A percentile compares a stretch with the other conserved stretches of the same genome.
Evolutionary conservation across 2,797 vertebrate species (phyloP).

Genomic region (Eidolon dupreanum): DNA sequence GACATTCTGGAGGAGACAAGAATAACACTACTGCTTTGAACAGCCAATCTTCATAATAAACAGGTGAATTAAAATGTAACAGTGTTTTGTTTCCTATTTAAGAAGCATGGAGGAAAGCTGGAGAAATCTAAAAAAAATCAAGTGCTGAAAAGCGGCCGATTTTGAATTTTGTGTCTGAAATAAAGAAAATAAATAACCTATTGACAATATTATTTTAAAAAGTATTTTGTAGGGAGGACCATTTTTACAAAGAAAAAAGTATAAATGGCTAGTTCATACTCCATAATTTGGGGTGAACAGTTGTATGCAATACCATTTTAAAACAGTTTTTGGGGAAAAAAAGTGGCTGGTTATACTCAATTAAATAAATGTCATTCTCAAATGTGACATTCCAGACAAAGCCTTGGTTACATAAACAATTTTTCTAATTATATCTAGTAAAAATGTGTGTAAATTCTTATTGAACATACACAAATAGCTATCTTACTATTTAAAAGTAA

Average conservation of each 20-base stretch:
- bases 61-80: slow-evolving; percentile 47
- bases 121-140: slow-evolving; percentile 51
- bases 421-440: neutral
- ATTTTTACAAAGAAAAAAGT: slow-evolving; percentile 80
- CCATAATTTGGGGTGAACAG: slow-evolving; percentile 78
- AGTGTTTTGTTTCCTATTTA: slow-evolving; percentile 72
- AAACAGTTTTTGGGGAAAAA: slow-evolving; percentile 77
- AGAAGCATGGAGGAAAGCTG: slow-evolving; percentile 77
- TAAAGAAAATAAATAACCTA: slow-evolving; percentile 79
- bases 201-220: slow-evolving; percentile 86
- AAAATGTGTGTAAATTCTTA: neutral
- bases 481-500: neutral
- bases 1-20: slow-evolving; percentile 90
- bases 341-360: neutral
- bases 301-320: slow-evolving; percentile 85
- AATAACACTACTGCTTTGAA: slow-evolving; percentile 88
- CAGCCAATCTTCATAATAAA: slow-evolving; percentile 82
- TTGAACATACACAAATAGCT: neutral
- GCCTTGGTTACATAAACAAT: neutral
- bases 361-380: slow-evolving; percentile 34
- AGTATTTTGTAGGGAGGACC: slow-evolving; percentile 72
- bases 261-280: slow-evolving; percentile 82
- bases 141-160: slow-evolving; percentile 69
- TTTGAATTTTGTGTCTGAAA: slow-evolving; percentile 82
- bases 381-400: neutral